Conservation (phyloP, 2,113 vertebrate genomes). For the Tinamus guttatus region DNA sequence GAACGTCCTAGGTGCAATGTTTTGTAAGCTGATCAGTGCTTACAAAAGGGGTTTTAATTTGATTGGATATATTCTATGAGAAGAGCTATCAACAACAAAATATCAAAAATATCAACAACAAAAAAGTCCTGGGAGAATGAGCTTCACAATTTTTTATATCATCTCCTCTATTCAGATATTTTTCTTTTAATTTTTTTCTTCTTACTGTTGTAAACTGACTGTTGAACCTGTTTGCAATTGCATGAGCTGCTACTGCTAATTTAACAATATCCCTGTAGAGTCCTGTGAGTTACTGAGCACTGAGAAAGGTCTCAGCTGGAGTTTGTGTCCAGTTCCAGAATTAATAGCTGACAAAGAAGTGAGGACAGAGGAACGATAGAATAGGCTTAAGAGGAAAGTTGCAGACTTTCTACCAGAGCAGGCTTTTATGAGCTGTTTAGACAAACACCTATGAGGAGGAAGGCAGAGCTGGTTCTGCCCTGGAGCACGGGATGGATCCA, state of each 20-base stretch:
- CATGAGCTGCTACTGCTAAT: background rate
- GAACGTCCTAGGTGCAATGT: background rate
- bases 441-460: background rate
- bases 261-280: background rate
- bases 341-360: background rate
- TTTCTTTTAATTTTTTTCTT: too few species aligned
- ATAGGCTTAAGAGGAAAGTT: background rate
- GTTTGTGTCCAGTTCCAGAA: background rate
- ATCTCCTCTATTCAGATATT: background rate
- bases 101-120: background rate
- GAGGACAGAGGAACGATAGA: background rate
- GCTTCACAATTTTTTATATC: background rate
- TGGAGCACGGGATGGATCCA: background rate
- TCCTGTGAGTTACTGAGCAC: background rate
- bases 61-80: background rate
- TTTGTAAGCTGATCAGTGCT: background rate
- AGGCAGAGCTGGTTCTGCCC: background rate
- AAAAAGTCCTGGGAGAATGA: background rate
- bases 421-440: background rate
- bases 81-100: background rate
- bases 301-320: background rate
- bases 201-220: background rate
- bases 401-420: background rate
- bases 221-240: background rate
- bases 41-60: background rate